Evolutionary conservation across 92 coral and sea anemone species (phyloP), one percentile per base, ranked within the genome.

Genomic region (Ricordea florida): DNA sequence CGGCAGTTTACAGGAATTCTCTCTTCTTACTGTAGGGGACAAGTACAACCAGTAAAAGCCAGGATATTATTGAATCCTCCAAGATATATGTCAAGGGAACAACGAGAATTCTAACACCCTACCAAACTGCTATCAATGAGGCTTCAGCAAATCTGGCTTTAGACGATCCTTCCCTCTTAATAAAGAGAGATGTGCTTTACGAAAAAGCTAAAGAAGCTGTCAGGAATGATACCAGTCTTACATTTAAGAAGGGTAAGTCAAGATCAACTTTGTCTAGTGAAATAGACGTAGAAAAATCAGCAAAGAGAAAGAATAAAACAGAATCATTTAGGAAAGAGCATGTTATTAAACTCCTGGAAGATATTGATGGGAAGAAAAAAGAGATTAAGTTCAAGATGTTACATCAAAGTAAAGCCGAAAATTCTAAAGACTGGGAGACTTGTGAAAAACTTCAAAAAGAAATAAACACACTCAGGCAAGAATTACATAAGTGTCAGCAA

Each of bases 211-310:
- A 81, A 48, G 87, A 72, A 20, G 50, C 46, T 5, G 82, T 81
- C 11, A 72, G 82, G 50, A 43, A 21, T 52, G 67, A 53, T 30
- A 42, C 25, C 42, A 20, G 44, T 22, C 67, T 67, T 53, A 1
- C 28, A 24, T 82, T 82, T 29, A 82, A 75, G 72, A 82, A 75
- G 32, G 88, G 83, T 2, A 65, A 75, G 46, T 82, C 83, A 0
- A 29, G 83, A 38, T 55, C 79, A 79, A 79, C 13, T 10, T 37
- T 27, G 28, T 27, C 31, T 37, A 16, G 13, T 10, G 8, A 38
- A 5, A 16, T 29, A 10, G 26, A 2, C 27, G 13, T 14, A 49
- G 32, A 30, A 21, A 6, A 46, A 65, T 10, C 4, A 40, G 11
- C 36, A 3, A 35, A 65, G 7, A 3, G 57, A 33, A 35, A 43